Conservation (phyloP, 2,888 invertebrate species). For the Cistogaster globosa region DNA sequence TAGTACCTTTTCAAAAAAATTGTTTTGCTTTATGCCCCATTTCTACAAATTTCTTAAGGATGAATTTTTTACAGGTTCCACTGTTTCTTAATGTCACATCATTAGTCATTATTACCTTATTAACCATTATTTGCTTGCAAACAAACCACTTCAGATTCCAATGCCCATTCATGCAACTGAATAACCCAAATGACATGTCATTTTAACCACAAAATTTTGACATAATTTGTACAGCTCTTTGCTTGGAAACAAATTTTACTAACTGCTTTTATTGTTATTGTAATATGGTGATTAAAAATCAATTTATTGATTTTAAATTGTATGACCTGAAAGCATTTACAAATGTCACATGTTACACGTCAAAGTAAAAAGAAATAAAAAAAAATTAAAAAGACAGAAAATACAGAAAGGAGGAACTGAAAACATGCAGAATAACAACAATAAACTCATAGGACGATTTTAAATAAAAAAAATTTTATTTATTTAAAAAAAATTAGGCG, state of each 20-base stretch:
- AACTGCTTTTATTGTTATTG: neutral
- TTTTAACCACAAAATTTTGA: constrained; percentile 50
- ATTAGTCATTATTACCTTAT: constrained; percentile 12
- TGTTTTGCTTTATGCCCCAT: neutral
- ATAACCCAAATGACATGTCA: constrained; percentile 36
- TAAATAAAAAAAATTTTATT: too few relatives aligned
- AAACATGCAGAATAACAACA: neutral
- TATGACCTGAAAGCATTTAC: constrained; percentile 40
- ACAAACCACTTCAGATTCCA: constrained; percentile 5
- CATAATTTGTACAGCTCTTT: constrained; percentile 20
- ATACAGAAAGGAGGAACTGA: neutral
- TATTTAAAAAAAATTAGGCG: too few relatives aligned
- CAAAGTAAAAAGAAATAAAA: constrained; percentile 18
- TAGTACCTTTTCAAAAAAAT: too few relatives aligned
- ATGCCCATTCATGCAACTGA: neutral
- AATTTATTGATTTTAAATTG: constrained; percentile 61
- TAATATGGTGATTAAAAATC: constrained; percentile 38
- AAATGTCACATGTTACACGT: constrained; percentile 52
- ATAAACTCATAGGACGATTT: too few relatives aligned
- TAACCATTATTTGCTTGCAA: neutral
- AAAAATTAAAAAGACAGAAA: neutral
- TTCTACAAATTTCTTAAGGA: neutral
- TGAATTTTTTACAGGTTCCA: neutral
- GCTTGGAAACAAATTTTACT: neutral
- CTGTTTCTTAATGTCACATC: neutral